A percentile compares a stretch with the other conserved stretches of the same genome.
phyloP scores from a whole-genome alignment of 2,888 invertebrate genomes.

The Aleiodes testaceus region DNA sequence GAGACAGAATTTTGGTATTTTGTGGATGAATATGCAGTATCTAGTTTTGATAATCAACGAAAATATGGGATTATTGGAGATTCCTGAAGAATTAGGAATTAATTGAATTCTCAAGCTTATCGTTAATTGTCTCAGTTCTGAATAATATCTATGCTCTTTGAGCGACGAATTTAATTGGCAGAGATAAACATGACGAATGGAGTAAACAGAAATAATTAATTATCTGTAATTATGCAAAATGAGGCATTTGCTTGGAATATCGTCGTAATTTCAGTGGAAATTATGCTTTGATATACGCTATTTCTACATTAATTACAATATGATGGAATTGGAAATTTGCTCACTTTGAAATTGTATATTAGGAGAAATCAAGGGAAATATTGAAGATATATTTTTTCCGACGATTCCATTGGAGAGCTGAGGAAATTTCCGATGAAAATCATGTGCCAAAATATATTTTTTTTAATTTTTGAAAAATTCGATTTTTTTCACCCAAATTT shows the following conservation, averaged over 20 bases:
- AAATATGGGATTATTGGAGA: background rate
- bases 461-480: no score
- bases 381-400: no score
- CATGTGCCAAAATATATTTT: no score
- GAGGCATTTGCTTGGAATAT: background rate
- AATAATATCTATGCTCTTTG: background rate
- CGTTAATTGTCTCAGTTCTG: background rate
- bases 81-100: background rate
- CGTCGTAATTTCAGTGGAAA: background rate
- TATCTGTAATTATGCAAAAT: background rate
- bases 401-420: no score
- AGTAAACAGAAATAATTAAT: background rate
- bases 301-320: slow-evolving; percentile 1
- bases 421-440: no score
- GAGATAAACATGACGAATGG: background rate
- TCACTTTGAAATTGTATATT: no score
- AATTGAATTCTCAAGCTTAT: slow-evolving; percentile 4
- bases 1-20: slow-evolving; percentile 2
- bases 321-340: slow-evolving; percentile 1
- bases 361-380: no score
- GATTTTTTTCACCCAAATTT: no score
- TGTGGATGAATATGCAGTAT: background rate
- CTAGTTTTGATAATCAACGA: background rate
- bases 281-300: background rate
- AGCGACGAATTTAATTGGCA: background rate